Base-by-base conservation (phyloP, 2,797 vertebrate genomes). In the Malacoctenus gilli region DNA sequence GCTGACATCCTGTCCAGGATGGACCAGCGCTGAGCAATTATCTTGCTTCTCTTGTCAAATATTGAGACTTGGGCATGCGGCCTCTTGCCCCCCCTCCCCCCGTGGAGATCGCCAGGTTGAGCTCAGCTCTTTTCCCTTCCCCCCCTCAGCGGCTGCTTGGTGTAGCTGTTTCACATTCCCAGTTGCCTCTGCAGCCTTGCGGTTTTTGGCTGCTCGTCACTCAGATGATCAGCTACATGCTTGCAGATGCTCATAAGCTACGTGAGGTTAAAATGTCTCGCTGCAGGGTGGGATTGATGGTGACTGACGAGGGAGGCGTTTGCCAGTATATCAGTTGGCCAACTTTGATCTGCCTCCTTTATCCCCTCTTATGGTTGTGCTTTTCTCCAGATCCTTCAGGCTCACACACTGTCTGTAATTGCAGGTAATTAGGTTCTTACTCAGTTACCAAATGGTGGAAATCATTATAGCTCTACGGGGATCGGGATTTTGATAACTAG, bases 1-100 rank as follows among this genome's bases (percentile, higher is more conserved):
- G 75, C 83, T 85, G 79, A 87, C 75, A 71, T 88, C 77, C 80
- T 78, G 86, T 85, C 77, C 67, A 59, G 50, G 66, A 68, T 50
- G 12, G 79, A 74, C 72, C 61, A 56, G 63, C 67, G 25, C 68
- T 41, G 74, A 75, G 69, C 81, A 88, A 84, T 85, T 86, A 80
- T 76, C 70, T 52, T 67, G 75, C 73, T 61, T 76, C 65, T 73
- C 77, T 81, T 80, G 81, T 86, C 84, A 81, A 72, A 76, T 83
- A 77, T 78, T 76, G 71, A 66, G 71, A 76, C 73, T 55, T 37
- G 64, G 68, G 42, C 72, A 67, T 73, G 77, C 42, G 11, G 70
- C 57, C 75, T 77, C 73, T 67, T 28, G 21, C 67, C 60, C 64
- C 68, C 44, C 59, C 64, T 67, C 44, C 57, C 67, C 83, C 70